Evolutionary conservation across 2,888 invertebrate genomes (phyloP).

Genomic region (Euzetes globulus): DNA sequence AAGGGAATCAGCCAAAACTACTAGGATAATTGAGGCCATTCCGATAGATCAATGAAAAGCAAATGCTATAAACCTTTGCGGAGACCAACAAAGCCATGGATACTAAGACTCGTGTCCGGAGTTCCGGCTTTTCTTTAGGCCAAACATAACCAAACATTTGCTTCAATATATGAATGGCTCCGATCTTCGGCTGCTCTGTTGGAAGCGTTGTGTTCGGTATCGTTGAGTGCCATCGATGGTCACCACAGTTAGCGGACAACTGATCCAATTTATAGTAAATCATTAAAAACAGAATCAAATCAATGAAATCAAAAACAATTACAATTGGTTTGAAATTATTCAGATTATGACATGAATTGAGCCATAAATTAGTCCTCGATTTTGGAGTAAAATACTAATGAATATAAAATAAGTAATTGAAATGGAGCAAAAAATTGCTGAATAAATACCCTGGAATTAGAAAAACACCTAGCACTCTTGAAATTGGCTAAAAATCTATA

Average conservation of each 20-base stretch:
- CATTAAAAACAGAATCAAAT: not conserved
- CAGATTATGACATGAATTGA: not conserved
- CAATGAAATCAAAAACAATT: not conserved
- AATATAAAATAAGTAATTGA: not conserved
- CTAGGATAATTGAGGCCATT: too few species aligned
- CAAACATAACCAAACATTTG: conserved; percentile 88
- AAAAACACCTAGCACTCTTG: too few species aligned
- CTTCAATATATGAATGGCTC: conserved; percentile 63
- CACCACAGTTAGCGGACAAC: not conserved
- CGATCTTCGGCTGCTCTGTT: not conserved
- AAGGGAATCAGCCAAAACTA: too few species aligned
- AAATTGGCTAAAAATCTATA: not conserved
- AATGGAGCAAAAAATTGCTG: too few species aligned
- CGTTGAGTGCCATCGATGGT: conserved; percentile 5
- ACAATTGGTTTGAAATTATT: not conserved
- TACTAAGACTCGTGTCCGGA: conserved; percentile 69
- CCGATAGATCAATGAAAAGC: too few species aligned
- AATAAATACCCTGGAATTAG: not conserved
- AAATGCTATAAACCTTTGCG: conserved; percentile 49
- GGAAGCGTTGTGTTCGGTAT: not conserved
- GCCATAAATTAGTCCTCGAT: not conserved
- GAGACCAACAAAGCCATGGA: conserved; percentile 55
- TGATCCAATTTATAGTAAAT: not conserved
- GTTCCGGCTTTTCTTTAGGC: conserved; percentile 77
- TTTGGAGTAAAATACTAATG: not conserved